Evolutionary conservation across 92 coral and sea anemone genomes (phyloP), one percentile per base, ranked within the genome.

Genomic region (Hydrozoanthus gracilis): DNA sequence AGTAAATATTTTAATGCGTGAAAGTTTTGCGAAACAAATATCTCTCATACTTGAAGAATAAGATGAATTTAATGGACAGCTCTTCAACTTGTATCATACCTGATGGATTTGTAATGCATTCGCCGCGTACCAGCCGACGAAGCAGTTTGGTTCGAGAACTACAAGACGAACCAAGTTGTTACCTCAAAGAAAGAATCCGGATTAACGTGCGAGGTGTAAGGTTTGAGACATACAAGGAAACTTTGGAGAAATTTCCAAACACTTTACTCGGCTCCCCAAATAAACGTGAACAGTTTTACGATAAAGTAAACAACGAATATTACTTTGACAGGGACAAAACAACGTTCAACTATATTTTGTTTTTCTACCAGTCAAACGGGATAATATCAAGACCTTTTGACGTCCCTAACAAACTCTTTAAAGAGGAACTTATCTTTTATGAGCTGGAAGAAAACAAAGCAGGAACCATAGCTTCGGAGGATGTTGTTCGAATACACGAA

Each of bases 341-440:
- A 48, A 91, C 92, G 0, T 95, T 96, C 51, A 94, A 96, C 71
- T 94, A 92, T 44, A 96, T 96, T 68, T 74, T 96, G 51, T 96
- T 96, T 77, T 96, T 91, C 76, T 96, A 96, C 73, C 99, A 96
- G 77, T 96, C 99, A 10, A 91, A 92, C 45, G 99, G 99, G 3
- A 94, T 96, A 49, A 91, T 96, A 2, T 89, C 99, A 13, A 87
- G 93, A 58, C 99, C 99, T 10, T 93, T 89, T 2, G 89, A 91
- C 56, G 90, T 96, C 39, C 88, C 98, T 17, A 87, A 92, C 78
- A 86, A 89, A 8, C 70, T 90, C 48, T 96, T 96, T 89, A 86
- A 87, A 12, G 96, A 95, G 3, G 99, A 95, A 51, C 83, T 96
- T 3, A 85, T 88, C 56, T 96, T 96, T 79, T 96, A 89, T 68